Percentiles rank a stretch among this genome's conserved stretches.
Conservation (phyloP, 2,113 vertebrate species). For the Pogona vitticeps region DNA sequence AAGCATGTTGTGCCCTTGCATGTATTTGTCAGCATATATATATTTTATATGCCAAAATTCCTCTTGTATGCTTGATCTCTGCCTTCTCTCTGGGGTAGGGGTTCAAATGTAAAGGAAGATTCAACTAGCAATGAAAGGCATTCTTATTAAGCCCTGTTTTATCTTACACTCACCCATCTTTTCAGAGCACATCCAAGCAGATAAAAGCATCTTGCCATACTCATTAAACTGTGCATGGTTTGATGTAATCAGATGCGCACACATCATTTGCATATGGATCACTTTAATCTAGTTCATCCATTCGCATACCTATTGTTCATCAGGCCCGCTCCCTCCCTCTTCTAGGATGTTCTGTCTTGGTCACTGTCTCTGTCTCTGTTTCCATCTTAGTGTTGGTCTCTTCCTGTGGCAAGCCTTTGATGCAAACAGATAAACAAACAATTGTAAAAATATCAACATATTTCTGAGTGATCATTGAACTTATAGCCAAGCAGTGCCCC, state of each 20-base stretch:
- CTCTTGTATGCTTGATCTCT: background rate
- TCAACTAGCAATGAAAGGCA: conserved; percentile 75
- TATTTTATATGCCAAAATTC: conserved; percentile 19
- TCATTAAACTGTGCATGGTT: conserved; percentile 80
- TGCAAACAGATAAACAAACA: conserved; percentile 78
- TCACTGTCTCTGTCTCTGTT: conserved; percentile 24
- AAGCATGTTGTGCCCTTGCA: too few relatives aligned
- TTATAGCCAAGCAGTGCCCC: conserved; percentile 56
- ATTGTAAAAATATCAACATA: conserved; percentile 74
- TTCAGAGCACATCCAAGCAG: conserved; percentile 76
- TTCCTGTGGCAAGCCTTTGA: conserved; percentile 69
- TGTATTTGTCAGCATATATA: too few relatives aligned
- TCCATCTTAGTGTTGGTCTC: background rate
- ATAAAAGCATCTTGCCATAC: conserved; percentile 78
- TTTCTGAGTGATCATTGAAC: conserved; percentile 73
- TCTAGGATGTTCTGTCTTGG: conserved; percentile 21
- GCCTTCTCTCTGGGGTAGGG: background rate
- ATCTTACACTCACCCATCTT: conserved; percentile 75
- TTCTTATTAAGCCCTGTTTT: conserved; percentile 80
- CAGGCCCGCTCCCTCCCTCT: conserved; percentile 56
- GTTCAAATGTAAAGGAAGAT: conserved; percentile 74
- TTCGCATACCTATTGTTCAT: conserved; percentile 83
- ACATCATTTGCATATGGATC: conserved; percentile 81
- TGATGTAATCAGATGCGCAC: conserved; percentile 78
- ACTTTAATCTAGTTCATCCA: conserved; percentile 80